phyloP scores from a whole-genome alignment of 2,888 invertebrate genomes.

The Scaptomyza caliginosa region DNA sequence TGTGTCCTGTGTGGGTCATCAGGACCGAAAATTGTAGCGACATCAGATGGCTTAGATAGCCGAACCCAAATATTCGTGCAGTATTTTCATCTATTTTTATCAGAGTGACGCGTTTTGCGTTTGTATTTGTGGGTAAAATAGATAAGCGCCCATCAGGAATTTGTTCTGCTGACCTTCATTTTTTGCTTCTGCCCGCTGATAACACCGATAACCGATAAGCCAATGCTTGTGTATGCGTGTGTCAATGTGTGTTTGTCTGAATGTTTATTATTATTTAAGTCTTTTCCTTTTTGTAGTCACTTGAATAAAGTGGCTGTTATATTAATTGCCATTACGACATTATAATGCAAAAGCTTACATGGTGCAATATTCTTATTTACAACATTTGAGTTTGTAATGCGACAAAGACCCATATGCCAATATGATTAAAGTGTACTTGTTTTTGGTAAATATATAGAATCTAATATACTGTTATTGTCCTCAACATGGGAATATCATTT shows the following conservation, averaged over 20 bases:
- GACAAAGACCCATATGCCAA: constrained; percentile 10
- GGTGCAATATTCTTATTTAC: constrained; percentile 8
- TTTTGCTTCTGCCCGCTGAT: constrained; percentile 54
- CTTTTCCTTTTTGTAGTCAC: constrained; percentile 38
- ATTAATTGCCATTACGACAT: constrained; percentile 35
- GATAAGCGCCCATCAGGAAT: constrained; percentile 70
- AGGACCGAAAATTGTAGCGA: neutral
- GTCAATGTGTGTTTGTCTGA: constrained; percentile 10
- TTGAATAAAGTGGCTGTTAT: constrained; percentile 39
- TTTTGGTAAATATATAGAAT: no score
- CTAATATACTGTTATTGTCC: neutral
- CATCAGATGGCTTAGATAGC: neutral
- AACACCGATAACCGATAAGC: constrained; percentile 64
- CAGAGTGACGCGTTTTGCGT: constrained; percentile 50
- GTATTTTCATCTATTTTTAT: constrained; percentile 50
- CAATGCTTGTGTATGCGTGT: constrained; percentile 3
- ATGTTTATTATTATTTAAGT: constrained; percentile 56
- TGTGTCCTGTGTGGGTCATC: neutral
- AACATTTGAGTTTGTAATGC: neutral
- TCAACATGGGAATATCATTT: constrained; percentile 33
- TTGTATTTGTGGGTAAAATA: constrained; percentile 44
- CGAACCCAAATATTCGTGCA: constrained; percentile 2
- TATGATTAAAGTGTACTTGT: no score
- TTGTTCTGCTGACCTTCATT: constrained; percentile 82
- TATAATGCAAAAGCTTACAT: constrained; percentile 25